phyloP scores from a whole-genome alignment of 2,888 invertebrate genomes.

The Alloscopus bannaensis region DNA sequence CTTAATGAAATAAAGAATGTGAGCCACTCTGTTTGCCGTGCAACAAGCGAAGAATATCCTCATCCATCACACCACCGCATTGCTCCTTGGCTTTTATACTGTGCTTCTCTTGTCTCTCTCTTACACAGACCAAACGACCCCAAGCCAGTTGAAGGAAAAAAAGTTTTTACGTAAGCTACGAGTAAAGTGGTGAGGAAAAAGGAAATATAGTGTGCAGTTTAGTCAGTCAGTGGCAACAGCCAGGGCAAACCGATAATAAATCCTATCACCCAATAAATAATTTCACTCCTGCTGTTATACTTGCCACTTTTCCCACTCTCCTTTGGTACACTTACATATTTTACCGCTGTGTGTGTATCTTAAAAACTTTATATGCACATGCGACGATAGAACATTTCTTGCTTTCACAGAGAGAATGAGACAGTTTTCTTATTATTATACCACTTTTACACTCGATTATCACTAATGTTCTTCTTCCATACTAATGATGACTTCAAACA shows the following conservation, averaged over 20 bases:
- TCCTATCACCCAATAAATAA: conserved; percentile 67
- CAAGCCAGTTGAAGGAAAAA: not conserved
- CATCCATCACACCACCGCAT: conserved; percentile 56
- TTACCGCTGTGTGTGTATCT: not conserved
- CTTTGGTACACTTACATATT: not conserved
- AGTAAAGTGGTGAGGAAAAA: not conserved
- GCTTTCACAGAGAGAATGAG: conserved; percentile 5
- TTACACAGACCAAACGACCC: conserved; percentile 21
- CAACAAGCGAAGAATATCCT: conserved; percentile 70
- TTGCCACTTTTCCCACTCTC: conserved; percentile 53
- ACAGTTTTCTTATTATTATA: conserved; percentile 26
- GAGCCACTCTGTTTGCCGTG: conserved; percentile 69
- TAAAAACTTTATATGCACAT: not conserved
- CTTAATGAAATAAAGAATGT: conserved; percentile 72
- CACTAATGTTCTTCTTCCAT: not conserved
- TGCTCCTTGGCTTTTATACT: conserved; percentile 22
- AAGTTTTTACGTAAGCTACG: too few species aligned
- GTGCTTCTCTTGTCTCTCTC: not conserved
- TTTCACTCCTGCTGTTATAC: conserved; percentile 65
- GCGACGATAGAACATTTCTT: too few species aligned
- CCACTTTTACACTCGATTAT: not conserved
- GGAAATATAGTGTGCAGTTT: not conserved
- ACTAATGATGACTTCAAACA: conserved; percentile 19
- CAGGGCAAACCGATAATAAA: conserved; percentile 64
- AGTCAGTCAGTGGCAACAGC: conserved; percentile 34